phyloP scores from a whole-genome alignment of 2,888 invertebrate species.

The Pseudoips prasinana region DNA sequence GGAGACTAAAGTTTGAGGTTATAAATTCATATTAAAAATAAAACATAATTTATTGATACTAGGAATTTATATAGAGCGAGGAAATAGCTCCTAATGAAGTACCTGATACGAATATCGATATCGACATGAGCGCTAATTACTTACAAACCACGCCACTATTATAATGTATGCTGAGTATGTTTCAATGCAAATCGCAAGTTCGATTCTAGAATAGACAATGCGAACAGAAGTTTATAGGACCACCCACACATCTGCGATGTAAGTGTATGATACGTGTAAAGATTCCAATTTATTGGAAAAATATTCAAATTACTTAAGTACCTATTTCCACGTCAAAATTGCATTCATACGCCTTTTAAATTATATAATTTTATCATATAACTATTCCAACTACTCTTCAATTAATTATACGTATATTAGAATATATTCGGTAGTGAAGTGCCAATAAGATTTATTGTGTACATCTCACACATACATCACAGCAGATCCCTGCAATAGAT shows the following conservation, averaged over 20 bases:
- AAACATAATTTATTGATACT: neutral
- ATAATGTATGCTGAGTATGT: conserved; percentile 76
- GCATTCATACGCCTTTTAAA: too few species aligned
- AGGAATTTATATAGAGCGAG: conserved; percentile 23
- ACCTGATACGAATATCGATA: conserved; percentile 68
- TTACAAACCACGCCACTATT: conserved; percentile 59
- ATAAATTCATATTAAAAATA: neutral
- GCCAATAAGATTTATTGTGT: conserved; percentile 27
- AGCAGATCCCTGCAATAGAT: conserved; percentile 41
- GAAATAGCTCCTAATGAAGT: conserved; percentile 58
- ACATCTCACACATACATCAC: conserved; percentile 34
- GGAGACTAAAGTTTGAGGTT: conserved; percentile 39
- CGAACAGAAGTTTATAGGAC: conserved; percentile 72
- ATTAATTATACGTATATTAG: conserved; percentile 1
- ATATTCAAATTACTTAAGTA: too few species aligned
- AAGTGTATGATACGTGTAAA: conserved; percentile 35
- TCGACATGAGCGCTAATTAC: conserved; percentile 71
- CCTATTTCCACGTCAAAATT: too few species aligned
- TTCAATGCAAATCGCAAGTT: conserved; percentile 79
- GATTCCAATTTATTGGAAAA: conserved; percentile 28
- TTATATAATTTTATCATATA: conserved; percentile 3
- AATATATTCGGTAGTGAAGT: conserved; percentile 11
- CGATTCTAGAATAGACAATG: conserved; percentile 80
- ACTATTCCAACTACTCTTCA: too few species aligned
- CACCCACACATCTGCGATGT: conserved; percentile 65